Evolutionary conservation across 2,888 invertebrate species (phyloP), one percentile per base, ranked within the genome.

Genomic region (Erpobdella octoculata): DNA sequence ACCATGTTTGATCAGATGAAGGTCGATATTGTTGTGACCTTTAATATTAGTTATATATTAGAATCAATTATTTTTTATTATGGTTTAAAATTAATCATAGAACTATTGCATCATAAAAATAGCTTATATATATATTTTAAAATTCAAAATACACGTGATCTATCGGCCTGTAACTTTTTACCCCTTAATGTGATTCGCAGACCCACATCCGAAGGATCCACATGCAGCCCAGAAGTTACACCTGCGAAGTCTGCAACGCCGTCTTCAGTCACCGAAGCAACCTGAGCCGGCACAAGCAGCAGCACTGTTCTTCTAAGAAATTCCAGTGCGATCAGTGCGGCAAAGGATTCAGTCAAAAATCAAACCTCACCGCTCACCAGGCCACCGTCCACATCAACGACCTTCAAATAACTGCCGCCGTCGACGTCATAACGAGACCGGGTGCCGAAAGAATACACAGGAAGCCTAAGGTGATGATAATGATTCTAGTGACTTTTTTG

Each of bases 261-360:
- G 37, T 38, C 28, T 71, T 71, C 67, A 35, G 53, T 59, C 67
- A 71, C 67, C 28, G 71, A 28, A 71, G 71, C 59, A 71, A 71
- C 61, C 71, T 71, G 33, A 67, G 71, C 33, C 53, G 71, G 1
- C 71, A 71, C 38, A 66, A 67, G 25, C 66, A 37, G 31, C 59
- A 66, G 36, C 71, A 71, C 67, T 67, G 59, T 25, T 37, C 59
- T 18, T 38, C 53, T 36, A 71, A 71, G 38, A 67, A 59, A 37
- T 67, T 62, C 59, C 59, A 67, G 15, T 71, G 71, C 33, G 67
- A 71, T 37, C 58, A 67, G 58, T 71, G 71, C 36, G 71, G 67
- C 53, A 71, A 67, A 67, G 69, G 71, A 28, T 71, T 71, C 38
- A 36, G 46, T 9, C 71, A 71, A 38, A 71, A 67, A 67, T 71